Evolutionary conservation across 1,140 invertebrate species (phyloP), one percentile per base, ranked within the genome.

Genomic region (Drosophila arawakana): DNA sequence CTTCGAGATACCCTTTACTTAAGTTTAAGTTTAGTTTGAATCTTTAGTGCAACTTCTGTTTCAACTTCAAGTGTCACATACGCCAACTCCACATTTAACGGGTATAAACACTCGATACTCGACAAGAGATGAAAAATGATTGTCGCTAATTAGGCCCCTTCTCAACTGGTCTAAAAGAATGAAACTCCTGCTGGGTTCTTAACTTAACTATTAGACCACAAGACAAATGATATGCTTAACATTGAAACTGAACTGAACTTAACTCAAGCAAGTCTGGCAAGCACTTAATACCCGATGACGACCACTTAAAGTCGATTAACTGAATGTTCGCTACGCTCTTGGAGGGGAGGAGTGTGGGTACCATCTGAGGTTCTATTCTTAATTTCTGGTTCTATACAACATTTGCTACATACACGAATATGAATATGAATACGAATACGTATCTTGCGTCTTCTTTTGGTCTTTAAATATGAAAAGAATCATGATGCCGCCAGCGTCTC

Each of bases 191-290:
- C 61, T 68, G 68, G 39, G 50, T 68, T 83, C 76, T 62, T 62
- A 75, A 67, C 34, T 84, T 77, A 74, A 62, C 39, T 59, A 60
- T 70, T 47, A 49, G 59, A 54, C 30, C 69, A 49, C 35, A 71
- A 84, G 81, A 84, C 76, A 86, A 86, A 86, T 88, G 79, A 71
- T 79, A 82, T 79, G 83, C 72, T 73, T 68, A 82, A 37, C 79
- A 76, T 69, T 75, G 74, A 41, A 72, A 41, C 47, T 39, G 54
- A 52, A 55, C 67, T 65, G 59, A 30, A 30, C 25, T 30, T 30
- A 30, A 69, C 72, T 71, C 65, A 63, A 65, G 72, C 55, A 71
- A 49, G 43, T 35, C 66, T 55, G 59, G 46, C 67, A 59, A 60
- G 60, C 69, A 63, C 78, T 81, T 74, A 78, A 78, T 66, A 60